phyloP scores from a whole-genome alignment of 2,113 vertebrate species.

The Nycticorax nycticorax region DNA sequence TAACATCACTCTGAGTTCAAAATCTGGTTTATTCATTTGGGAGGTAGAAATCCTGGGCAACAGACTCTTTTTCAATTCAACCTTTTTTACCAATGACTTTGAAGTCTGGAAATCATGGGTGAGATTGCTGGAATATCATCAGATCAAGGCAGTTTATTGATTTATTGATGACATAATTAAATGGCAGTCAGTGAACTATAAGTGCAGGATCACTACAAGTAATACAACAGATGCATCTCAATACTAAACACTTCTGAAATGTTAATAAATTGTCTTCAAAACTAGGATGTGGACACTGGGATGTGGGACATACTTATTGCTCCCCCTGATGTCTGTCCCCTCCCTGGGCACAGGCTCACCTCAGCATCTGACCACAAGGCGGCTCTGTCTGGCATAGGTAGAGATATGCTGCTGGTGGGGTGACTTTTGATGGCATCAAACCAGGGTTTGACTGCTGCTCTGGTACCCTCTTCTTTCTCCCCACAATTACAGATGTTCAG shows the following conservation, averaged over 20 bases:
- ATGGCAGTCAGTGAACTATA: neutral
- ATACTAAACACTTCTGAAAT: neutral
- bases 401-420: neutral
- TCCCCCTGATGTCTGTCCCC: neutral
- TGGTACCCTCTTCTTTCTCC: neutral
- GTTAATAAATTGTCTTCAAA: neutral
- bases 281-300: neutral
- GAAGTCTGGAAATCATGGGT: neutral
- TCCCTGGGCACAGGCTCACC: neutral
- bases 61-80: neutral
- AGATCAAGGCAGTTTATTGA: neutral
- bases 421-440: neutral
- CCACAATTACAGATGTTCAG: neutral
- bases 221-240: neutral
- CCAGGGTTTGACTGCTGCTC: neutral
- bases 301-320: neutral
- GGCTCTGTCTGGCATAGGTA: neutral
- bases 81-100: neutral
- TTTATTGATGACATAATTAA: neutral
- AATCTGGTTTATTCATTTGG: neutral
- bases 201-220: neutral
- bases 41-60: neutral
- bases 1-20: neutral
- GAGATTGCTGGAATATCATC: neutral
- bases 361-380: rapidly evolving